Base-by-base conservation (phyloP, 2,888 invertebrate genomes). In the Dicyrtomina minuta region DNA sequence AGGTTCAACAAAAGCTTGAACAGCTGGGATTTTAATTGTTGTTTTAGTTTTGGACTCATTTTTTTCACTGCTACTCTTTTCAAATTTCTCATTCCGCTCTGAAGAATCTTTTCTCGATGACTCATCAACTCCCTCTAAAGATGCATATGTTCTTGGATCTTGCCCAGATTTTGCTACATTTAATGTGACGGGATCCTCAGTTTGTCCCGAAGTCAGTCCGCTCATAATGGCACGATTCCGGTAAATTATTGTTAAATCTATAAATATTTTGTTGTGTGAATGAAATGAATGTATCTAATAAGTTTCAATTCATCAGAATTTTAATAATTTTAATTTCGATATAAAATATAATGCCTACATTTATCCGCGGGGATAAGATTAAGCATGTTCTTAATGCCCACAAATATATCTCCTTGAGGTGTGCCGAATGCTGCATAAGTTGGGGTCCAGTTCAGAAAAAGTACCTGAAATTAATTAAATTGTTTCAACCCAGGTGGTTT, bases 321-420 rank as follows among this genome's bases (percentile, higher is more conserved):
- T 49, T 49, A 12, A 12, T 43, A 13, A 12, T 43, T 43, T 43
- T 43, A 43, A n/a, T n/a, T n/a, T n/a, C n/a, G n/a, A n/a, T n/a
- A n/a, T n/a, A n/a, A n/a, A n/a, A n/a, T n/a, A n/a, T n/a, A n/a
- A n/a, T n/a, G n/a, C n/a, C 24, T 15, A 78, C 78, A 75, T 68
- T 72, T 76, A 27, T 78, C 70, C 2, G 78, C 74, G 1, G 76
- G 60, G 26, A 78, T 70, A 10, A 77, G 44, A 53, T 75, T 66
- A 1, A 78, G 27, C 8, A 13, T 49, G 46, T 73, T 73, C 10
- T 55, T 70, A 55, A 77, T 74, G 20, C 77, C 78, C 41, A 75
- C 68, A 59, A 76, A 76, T 24, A 78, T 75, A 53, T 77, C 78
- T 0, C 74, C 76, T 66, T 78, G 77, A 8, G 66, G 46, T 1